A percentile compares a stretch with the other conserved stretches of the same genome.
These are phyloP conservation scores for Amorpha juglandis DNA, from an alignment of 2,888 invertebrate genomes.

Conservation along the genomic window DNA sequence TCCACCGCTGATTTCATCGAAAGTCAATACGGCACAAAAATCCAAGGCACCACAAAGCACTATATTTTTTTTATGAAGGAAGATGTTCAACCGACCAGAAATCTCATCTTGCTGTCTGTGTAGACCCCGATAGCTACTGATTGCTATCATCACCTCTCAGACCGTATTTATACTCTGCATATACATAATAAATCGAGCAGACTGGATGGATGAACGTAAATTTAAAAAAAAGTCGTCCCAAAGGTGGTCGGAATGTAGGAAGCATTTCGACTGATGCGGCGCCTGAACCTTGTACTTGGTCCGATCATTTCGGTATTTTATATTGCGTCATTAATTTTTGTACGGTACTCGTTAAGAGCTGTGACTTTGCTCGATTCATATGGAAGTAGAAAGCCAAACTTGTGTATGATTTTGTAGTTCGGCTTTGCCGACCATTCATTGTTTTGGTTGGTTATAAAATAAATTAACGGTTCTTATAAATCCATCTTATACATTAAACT, in stretches of 20 bases:
- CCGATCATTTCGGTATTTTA: conserved; percentile 34
- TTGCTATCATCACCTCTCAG: conserved; percentile 50
- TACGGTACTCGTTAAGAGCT: conserved; percentile 28
- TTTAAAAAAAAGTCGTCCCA: conserved; percentile 45
- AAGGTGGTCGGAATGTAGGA: conserved; percentile 77
- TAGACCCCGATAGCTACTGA: conserved; percentile 71
- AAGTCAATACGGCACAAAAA: conserved; percentile 25
- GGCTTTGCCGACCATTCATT: neutral
- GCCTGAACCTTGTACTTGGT: conserved; percentile 36
- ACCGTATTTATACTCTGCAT: conserved; percentile 68
- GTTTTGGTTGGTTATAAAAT: neutral
- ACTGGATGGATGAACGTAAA: conserved; percentile 51
- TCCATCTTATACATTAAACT: too few species aligned
- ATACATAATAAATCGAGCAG: conserved; percentile 55
- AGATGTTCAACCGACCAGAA: conserved; percentile 68
- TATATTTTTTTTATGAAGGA: neutral
- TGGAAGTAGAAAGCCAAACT: neutral
- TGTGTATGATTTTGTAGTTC: neutral
- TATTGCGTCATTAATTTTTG: conserved; percentile 38
- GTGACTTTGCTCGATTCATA: conserved; percentile 20
- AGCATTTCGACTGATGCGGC: conserved; percentile 57
- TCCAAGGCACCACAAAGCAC: conserved; percentile 19
- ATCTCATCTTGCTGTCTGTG: conserved; percentile 71
- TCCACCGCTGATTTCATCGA: neutral
- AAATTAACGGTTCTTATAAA: too few species aligned